These are phyloP conservation scores for Mythimna ferrago DNA, from an alignment of 2,888 invertebrate species.

Conservation along the genomic window DNA sequence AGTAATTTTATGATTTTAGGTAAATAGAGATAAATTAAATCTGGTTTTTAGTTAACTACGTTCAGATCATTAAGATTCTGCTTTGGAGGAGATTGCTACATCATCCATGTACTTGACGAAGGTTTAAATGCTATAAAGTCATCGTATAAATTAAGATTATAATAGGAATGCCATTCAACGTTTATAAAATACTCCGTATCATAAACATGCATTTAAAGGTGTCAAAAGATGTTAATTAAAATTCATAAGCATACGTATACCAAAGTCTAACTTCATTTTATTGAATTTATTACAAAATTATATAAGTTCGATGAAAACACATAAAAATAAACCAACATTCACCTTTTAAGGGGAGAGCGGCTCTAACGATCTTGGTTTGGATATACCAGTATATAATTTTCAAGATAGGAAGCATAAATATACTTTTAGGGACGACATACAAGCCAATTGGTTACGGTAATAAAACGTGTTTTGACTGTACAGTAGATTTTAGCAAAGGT, in stretches of 20 bases:
- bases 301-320: conserved; percentile 36
- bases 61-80: conserved; percentile 23
- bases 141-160: conserved; percentile 43
- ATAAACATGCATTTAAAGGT: conserved; percentile 54
- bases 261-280: conserved; percentile 37
- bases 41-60: background rate
- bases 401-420: conserved; percentile 38
- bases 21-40: background rate
- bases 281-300: conserved; percentile 39
- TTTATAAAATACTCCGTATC: conserved; percentile 30
- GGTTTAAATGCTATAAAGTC: conserved; percentile 31
- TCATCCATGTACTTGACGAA: conserved; percentile 26
- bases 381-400: conserved; percentile 22
- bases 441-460: conserved; percentile 14
- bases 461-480: conserved; percentile 37
- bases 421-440: conserved; percentile 39
- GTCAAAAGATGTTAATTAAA: conserved; percentile 56
- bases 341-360: conserved; percentile 58
- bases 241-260: conserved; percentile 42
- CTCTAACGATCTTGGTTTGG: conserved; percentile 31
- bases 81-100: conserved; percentile 23
- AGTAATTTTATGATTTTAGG: too few species aligned
- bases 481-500: conserved; percentile 33
- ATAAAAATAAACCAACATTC: conserved; percentile 44
- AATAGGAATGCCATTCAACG: conserved; percentile 35